phyloP scores from a whole-genome alignment of 2,888 invertebrate species.

The Thera britannica region DNA sequence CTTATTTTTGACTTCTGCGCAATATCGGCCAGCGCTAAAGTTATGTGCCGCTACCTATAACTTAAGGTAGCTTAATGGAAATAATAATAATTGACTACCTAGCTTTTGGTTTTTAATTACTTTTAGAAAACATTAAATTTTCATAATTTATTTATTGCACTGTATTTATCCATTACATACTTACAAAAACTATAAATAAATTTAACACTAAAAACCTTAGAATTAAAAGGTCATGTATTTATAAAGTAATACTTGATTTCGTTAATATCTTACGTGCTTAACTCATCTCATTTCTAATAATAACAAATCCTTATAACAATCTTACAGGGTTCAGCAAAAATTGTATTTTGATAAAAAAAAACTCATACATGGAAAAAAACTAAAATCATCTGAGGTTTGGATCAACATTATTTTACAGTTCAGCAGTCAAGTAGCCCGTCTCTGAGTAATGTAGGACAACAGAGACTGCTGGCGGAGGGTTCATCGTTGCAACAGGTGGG shows the following conservation, averaged over 20 bases:
- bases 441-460: slow-evolving; percentile 26
- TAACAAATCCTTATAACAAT: not conserved
- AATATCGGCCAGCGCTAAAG: too few relatives aligned
- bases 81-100: too few relatives aligned
- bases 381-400: too few relatives aligned
- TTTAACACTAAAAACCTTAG: not conserved
- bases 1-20: too few relatives aligned
- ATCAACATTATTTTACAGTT: slow-evolving; percentile 2
- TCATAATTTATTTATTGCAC: not conserved
- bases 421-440: slow-evolving; percentile 18
- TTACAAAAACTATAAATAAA: not conserved
- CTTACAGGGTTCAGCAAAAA: too few relatives aligned
- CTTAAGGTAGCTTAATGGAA: too few relatives aligned
- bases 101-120: not conserved
- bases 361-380: too few relatives aligned
- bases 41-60: too few relatives aligned
- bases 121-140: not conserved
- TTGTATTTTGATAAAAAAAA: too few relatives aligned
- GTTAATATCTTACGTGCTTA: not conserved
- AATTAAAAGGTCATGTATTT: not conserved
- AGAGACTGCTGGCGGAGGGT: slow-evolving; percentile 10
- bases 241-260: not conserved
- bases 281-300: not conserved
- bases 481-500: slow-evolving; percentile 3
- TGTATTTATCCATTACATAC: not conserved